These are phyloP conservation scores for Crepidodera aurea DNA, from an alignment of 2,888 invertebrate species.

Conservation along the genomic window DNA sequence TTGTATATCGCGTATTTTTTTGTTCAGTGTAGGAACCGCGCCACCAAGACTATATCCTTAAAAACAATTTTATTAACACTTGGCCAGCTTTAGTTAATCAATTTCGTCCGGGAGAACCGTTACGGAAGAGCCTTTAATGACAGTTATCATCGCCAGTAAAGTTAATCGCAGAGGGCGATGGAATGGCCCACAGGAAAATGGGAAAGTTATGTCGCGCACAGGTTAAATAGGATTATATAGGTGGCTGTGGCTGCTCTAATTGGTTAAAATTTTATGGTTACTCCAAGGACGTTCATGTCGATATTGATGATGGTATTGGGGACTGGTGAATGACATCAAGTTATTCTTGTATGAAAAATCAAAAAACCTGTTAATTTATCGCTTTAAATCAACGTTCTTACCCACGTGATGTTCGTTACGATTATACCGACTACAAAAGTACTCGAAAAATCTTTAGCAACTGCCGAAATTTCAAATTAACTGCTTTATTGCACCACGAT, in stretches of 20 bases:
- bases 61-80: slow-evolving; percentile 53
- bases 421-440: slow-evolving; percentile 21
- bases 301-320: too few species aligned
- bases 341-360: too few species aligned
- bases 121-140: slow-evolving; percentile 56
- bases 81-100: slow-evolving; percentile 56
- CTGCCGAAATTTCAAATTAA: slow-evolving; percentile 41
- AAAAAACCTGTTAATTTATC: neutral
- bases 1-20: too few species aligned
- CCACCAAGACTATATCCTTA: slow-evolving; percentile 30
- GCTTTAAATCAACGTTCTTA: neutral
- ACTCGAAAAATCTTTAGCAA: slow-evolving; percentile 23
- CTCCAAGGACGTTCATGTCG: too few species aligned
- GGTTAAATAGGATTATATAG: slow-evolving; percentile 60
- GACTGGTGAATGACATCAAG: too few species aligned
- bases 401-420: slow-evolving; percentile 27
- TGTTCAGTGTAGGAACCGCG: slow-evolving; percentile 8
- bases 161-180: slow-evolving; percentile 49
- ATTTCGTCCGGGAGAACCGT: slow-evolving; percentile 52
- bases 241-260: slow-evolving; percentile 40
- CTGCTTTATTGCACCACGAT: slow-evolving; percentile 40
- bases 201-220: slow-evolving; percentile 61
- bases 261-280: too few species aligned
- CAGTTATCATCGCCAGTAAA: slow-evolving; percentile 57
- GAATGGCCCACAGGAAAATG: slow-evolving; percentile 55